These are phyloP conservation scores for Liparis tanakae DNA, from an alignment of 2,797 vertebrate genomes.

Conservation along the genomic window DNA sequence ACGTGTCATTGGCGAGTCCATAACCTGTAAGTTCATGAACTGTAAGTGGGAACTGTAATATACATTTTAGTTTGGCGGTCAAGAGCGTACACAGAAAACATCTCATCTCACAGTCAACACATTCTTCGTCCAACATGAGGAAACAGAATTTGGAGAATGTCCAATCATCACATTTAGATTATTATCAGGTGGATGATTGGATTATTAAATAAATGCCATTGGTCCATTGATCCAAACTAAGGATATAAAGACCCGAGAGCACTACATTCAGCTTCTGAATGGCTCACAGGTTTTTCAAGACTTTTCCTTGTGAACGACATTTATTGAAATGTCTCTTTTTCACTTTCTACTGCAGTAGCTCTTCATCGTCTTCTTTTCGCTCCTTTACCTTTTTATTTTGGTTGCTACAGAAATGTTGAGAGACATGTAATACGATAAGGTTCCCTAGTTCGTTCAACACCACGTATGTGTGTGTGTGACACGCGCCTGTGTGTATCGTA, in stretches of 20 bases:
- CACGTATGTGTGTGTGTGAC: not conserved
- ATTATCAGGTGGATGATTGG: not conserved
- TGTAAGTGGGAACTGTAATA: not conserved
- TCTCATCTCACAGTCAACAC: not conserved
- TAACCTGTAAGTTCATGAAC: no score
- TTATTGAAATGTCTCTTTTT: not conserved
- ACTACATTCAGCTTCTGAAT: not conserved
- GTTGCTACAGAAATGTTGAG: not conserved
- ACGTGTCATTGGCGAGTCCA: no score
- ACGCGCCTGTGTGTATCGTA: conserved; percentile 2
- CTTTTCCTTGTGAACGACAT: not conserved
- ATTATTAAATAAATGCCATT: not conserved
- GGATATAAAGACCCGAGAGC: not conserved
- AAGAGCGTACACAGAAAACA: not conserved
- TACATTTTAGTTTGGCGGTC: not conserved
- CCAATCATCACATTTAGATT: not conserved
- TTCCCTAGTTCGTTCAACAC: not conserved
- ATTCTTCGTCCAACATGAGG: not conserved
- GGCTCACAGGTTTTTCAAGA: not conserved
- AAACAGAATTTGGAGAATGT: not conserved
- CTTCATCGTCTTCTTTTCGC: not conserved
- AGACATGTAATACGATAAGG: not conserved
- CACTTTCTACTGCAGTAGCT: no score
- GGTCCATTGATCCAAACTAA: not conserved
- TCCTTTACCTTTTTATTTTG: no score